A percentile compares a stretch with the other conserved stretches of the same genome.
phyloP scores from a whole-genome alignment of 2,797 vertebrate species.

The Eleutherodactylus coqui region DNA sequence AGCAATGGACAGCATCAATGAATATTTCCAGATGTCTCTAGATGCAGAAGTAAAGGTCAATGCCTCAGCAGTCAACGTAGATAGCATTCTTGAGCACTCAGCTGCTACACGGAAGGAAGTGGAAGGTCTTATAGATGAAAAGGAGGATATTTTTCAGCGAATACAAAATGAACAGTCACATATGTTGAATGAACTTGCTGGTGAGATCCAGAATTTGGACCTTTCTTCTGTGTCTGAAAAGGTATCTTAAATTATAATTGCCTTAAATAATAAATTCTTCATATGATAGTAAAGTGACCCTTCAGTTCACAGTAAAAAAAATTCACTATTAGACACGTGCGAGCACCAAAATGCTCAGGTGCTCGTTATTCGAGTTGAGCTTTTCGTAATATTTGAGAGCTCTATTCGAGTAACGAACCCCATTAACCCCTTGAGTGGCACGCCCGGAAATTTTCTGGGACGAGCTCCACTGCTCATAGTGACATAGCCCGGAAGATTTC shows the following conservation, averaged over 20 bases:
- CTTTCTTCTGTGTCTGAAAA: conserved; percentile 84
- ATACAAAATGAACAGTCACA: conserved; percentile 85
- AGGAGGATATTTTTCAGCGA: conserved; percentile 78
- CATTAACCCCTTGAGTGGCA: no score
- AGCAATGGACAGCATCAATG: conserved; percentile 88
- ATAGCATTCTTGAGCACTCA: conserved; percentile 79
- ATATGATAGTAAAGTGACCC: no score
- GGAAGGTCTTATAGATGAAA: conserved; percentile 83
- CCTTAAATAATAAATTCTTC: neutral
- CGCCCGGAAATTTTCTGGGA: no score
- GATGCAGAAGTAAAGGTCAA: conserved; percentile 86
- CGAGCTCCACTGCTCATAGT: no score
- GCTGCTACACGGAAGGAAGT: conserved; percentile 76
- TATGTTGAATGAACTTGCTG: conserved; percentile 89
- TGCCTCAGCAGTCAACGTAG: conserved; percentile 77
- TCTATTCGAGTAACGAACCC: no score
- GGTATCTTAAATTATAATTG: conserved; percentile 73
- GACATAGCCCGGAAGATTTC: no score
- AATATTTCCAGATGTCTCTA: conserved; percentile 88
- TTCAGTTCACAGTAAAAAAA: no score
- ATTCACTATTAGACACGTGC: no score
- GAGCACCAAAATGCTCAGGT: no score
- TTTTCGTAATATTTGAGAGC: no score
- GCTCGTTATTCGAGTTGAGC: no score
- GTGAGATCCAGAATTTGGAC: conserved; percentile 89